Percentiles rank a stretch among this genome's conserved stretches.
Conservation (phyloP, 2,888 invertebrate species). For the Sepioteuthis lessoniana region DNA sequence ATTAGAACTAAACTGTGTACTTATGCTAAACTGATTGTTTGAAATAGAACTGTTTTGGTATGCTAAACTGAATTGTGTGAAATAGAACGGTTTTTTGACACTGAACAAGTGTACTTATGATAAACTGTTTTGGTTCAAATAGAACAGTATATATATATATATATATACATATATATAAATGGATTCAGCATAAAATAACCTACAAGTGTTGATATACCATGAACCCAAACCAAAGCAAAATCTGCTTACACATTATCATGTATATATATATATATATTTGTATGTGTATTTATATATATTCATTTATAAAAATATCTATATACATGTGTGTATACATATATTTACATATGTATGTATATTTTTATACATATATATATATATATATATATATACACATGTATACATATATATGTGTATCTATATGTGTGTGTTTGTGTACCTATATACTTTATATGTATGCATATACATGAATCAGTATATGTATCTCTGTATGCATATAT, state of each 20-base stretch:
- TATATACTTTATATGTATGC: background rate
- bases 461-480: background rate
- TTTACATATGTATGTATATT: background rate
- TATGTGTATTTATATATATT: background rate
- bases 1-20: too few relatives aligned
- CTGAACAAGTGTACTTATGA: too few relatives aligned
- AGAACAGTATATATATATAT: slow-evolving; percentile 13
- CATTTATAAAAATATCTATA: background rate
- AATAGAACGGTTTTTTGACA: too few relatives aligned
- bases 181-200: too few relatives aligned
- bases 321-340: background rate
- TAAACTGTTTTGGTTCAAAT: too few relatives aligned
- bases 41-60: too few relatives aligned
- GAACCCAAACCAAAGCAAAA: too few relatives aligned
- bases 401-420: background rate
- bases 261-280: background rate
- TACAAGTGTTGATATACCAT: too few relatives aligned
- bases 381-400: background rate
- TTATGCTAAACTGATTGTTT: too few relatives aligned
- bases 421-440: background rate
- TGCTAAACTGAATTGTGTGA: too few relatives aligned
- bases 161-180: background rate
- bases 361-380: background rate
- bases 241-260: background rate
- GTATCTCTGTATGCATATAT: background rate